phyloP scores from a whole-genome alignment of 2,888 invertebrate species.

The Dermolepida albohirtum region DNA sequence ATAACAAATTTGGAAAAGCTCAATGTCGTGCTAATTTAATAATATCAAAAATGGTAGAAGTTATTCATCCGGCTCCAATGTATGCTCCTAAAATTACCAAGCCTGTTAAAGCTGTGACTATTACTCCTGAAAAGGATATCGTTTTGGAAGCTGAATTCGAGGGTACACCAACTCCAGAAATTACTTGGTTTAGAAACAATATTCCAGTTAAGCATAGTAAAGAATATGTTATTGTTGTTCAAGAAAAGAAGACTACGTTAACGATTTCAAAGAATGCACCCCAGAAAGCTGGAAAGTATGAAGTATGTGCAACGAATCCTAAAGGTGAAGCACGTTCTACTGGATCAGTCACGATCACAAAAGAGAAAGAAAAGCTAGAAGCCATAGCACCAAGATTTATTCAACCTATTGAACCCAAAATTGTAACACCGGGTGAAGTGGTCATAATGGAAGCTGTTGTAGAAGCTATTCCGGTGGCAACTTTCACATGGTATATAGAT shows the following conservation, averaged over 20 bases:
- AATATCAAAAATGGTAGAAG: slow-evolving; percentile 67
- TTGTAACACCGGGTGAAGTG: slow-evolving; percentile 79
- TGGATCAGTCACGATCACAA: slow-evolving; percentile 82
- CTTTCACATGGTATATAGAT: slow-evolving; percentile 89
- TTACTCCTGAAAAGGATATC: slow-evolving; percentile 77
- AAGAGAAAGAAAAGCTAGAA: slow-evolving; percentile 69
- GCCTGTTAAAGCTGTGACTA: slow-evolving; percentile 81
- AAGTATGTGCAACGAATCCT: slow-evolving; percentile 83
- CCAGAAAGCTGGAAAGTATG: slow-evolving; percentile 88
- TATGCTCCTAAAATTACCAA: slow-evolving; percentile 81
- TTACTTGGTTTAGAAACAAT: slow-evolving; percentile 89
- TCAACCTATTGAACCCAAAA: slow-evolving; percentile 77
- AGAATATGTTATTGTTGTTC: slow-evolving; percentile 71
- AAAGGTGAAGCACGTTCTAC: slow-evolving; percentile 84
- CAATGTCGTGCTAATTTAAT: slow-evolving; percentile 80
- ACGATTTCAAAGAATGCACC: slow-evolving; percentile 76
- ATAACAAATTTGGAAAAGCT: slow-evolving; percentile 79
- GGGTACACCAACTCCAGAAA: slow-evolving; percentile 76
- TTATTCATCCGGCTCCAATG: slow-evolving; percentile 68
- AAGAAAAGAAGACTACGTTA: slow-evolving; percentile 74
- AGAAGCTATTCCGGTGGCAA: slow-evolving; percentile 80
- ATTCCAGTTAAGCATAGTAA: slow-evolving; percentile 76
- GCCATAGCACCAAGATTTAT: slow-evolving; percentile 81
- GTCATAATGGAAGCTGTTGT: slow-evolving; percentile 84
- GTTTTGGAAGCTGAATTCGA: slow-evolving; percentile 79